A percentile compares a stretch with the other conserved stretches of the same genome.
Conservation (phyloP, 2,888 invertebrate genomes). For the Cremastinae sp. region DNA sequence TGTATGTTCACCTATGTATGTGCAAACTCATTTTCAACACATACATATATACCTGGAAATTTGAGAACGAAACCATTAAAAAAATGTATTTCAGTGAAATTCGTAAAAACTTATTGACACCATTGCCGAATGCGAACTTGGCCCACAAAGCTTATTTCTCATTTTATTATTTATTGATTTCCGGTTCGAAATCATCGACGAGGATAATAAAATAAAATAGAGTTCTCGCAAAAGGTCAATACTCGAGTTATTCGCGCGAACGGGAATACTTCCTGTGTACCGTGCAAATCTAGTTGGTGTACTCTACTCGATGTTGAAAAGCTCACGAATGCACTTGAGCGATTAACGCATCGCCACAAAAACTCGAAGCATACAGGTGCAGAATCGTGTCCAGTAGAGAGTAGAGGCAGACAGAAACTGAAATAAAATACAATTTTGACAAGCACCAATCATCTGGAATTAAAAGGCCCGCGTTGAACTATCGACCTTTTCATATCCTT, state of each 20-base stretch:
- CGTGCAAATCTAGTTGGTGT: constrained; percentile 1
- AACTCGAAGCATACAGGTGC: neutral
- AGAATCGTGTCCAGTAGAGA: neutral
- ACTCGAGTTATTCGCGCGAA: too few species aligned
- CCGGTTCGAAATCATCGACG: too few species aligned
- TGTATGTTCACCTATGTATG: constrained; percentile 6
- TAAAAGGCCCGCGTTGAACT: constrained; percentile 48
- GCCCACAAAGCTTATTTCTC: too few species aligned
- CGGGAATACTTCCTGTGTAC: neutral
- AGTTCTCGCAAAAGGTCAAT: too few species aligned
- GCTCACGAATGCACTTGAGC: constrained; percentile 16
- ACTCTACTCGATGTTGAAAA: constrained; percentile 8
- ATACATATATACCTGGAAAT: constrained; percentile 1
- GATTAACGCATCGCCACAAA: constrained; percentile 29
- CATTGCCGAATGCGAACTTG: too few species aligned
- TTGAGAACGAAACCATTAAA: too few species aligned
- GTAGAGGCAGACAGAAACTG: too few species aligned
- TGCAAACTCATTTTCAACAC: neutral
- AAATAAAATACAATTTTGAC: constrained; percentile 53
- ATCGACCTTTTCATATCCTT: constrained; percentile 11
- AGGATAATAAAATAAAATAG: too few species aligned
- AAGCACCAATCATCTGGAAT: constrained; percentile 47
- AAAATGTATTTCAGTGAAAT: too few species aligned
- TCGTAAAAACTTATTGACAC: too few species aligned
- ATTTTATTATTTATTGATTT: too few species aligned